Base-by-base conservation (phyloP, 1,140 invertebrate species). In the Conus ventricosus region DNA sequence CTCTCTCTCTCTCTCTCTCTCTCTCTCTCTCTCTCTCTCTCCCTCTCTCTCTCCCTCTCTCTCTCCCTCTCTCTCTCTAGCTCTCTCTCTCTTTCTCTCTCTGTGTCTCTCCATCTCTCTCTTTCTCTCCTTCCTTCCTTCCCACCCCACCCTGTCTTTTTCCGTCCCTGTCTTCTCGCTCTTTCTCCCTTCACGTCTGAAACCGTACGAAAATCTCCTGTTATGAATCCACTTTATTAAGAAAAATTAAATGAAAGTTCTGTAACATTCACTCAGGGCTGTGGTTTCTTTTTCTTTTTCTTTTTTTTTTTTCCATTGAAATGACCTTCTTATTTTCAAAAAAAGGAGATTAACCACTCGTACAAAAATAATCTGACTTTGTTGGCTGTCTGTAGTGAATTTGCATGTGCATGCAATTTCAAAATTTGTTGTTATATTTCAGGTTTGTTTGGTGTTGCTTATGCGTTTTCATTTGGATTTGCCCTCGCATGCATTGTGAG, bases 401-500 rank as follows among this genome's bases (percentile, higher is more conserved):
- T 39, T 39, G 39, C 39, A 39, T 39, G 39, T 39, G 39, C 3
- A 1, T 39, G 39, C 39, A 39, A 39, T 39, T 39, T 39, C 39
- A 39, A 39, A 39, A 39, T 39, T 39, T 39, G 39, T 39, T 3
- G 39, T 39, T 39, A 60, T 60, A 17, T 91, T 91, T 13, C 88
- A 93, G 93, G 93, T 86, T 85, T 94, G 51, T 92, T 94, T 91
- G 93, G 93, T 53, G 91, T 94, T 39, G 93, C 93, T 3, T 94
- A 91, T 91, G 92, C 93, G 15, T 91, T 90, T 78, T 90, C 90
- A 84, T 94, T 94, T 88, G 92, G 92, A 88, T 92, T 94, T 85
- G 92, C 93, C 54, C 84, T 94, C 11, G 88, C 90, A 5, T 93
- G 92, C 86, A 93, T 93, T 88, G 92, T 93, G 90, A 94, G 93